A percentile compares a stretch with the other conserved stretches of the same genome.
phyloP scores from a whole-genome alignment of 1,140 invertebrate genomes.

The Teleopsis dalmanni region DNA sequence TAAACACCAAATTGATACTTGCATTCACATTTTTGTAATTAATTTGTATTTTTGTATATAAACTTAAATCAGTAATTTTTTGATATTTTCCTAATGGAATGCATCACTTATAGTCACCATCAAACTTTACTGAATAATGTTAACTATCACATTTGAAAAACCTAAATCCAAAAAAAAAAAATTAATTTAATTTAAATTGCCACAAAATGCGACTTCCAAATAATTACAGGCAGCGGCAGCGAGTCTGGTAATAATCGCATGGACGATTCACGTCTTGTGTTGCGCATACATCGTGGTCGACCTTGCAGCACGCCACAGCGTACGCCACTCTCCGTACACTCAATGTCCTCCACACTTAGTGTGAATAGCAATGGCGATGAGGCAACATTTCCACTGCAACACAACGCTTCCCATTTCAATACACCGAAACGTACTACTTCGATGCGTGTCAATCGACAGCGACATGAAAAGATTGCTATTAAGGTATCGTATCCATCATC shows the following conservation, averaged over 20 bases:
- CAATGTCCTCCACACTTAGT: slow-evolving; percentile 39
- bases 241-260: slow-evolving; percentile 55
- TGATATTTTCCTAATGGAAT: too few relatives aligned
- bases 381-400: slow-evolving; percentile 17
- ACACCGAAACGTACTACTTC: slow-evolving; percentile 9
- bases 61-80: too few relatives aligned
- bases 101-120: too few relatives aligned
- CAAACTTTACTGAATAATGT: too few relatives aligned
- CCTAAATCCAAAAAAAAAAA: too few relatives aligned
- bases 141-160: too few relatives aligned
- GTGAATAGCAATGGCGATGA: slow-evolving; percentile 31
- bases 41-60: too few relatives aligned
- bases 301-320: slow-evolving; percentile 31
- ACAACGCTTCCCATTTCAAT: not conserved
- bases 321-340: slow-evolving; percentile 37
- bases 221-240: slow-evolving; percentile 36
- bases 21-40: too few relatives aligned
- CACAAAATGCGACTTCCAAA: too few relatives aligned
- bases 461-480: slow-evolving; percentile 70
- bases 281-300: slow-evolving; percentile 80
- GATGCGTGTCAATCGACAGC: slow-evolving; percentile 45
- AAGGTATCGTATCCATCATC: slow-evolving; percentile 74
- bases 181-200: too few relatives aligned
- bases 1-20: too few relatives aligned
- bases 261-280: slow-evolving; percentile 79